Base-by-base conservation (phyloP, 2,888 invertebrate genomes). In the Lasioglossum leucozonium region DNA sequence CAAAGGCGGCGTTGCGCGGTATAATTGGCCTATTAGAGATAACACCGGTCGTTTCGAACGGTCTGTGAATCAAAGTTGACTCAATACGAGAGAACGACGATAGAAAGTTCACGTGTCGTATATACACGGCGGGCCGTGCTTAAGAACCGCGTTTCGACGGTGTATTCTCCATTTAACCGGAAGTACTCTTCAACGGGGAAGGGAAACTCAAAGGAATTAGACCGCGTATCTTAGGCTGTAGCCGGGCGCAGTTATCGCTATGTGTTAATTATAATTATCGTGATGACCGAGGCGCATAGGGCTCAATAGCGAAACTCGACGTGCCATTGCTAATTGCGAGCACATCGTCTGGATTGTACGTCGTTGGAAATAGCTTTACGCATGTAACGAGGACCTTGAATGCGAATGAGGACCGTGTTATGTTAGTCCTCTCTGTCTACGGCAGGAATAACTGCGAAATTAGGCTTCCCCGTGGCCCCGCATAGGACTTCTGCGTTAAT, bases 201-300 rank as follows among this genome's bases (percentile, higher is more conserved):
- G 62, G 62, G 5, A 65, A 79, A 85, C 79, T 82, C 82, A 77
- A 81, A 86, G 84, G 85, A 84, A 78, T 86, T 81, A 84, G 74
- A 76, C 76, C 22, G 11, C 30, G 73, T 62, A 40, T 73, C 77
- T 67, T 78, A 69, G 76, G 11, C 30, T n/a, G n/a, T 22, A 67
- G 73, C 75, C 55, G 37, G 62, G 55, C 44, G 62, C 71, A 69
- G 72, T 79, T 81, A 55, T 62, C 55, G 71, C 47, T 71, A 71
- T 76, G 73, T 86, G 79, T 88, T 89, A 89, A 89, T 89, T 89
- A 89, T 88, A 89, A 89, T 89, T 88, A 89, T 89, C 82, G 79
- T 82, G 72, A 75, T 74, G 78, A 71, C 58, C 72, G 55, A 82
- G 55, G 74, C 74, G 80, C 72, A 74, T 42, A 55, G 51, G 72